Evolutionary conservation across 2,797 vertebrate species (phyloP), one percentile per base, ranked within the genome.

Genomic region (Thripadectes ignobilis): DNA sequence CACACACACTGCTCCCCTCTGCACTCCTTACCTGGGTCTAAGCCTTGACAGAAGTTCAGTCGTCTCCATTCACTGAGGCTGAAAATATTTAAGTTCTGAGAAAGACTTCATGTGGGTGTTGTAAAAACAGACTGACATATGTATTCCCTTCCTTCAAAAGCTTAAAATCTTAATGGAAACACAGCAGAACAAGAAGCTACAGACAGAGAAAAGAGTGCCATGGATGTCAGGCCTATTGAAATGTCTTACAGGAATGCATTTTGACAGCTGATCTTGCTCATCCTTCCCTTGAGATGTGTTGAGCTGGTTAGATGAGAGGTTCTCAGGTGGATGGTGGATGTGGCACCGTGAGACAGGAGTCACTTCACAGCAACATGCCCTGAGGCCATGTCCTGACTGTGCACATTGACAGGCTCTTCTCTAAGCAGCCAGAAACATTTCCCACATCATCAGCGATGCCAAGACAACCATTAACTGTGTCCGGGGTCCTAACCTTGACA

Each of bases 251-350:
- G 39, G 54, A 84, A 88, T 43, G 41, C 4, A n/a, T 86, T 85
- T 84, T 81, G 92, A 68, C 93, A 95, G 80, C 46, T 84, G 76
- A 92, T 93, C 92, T 92, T 93, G 80, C 58, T 88, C 80, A 72
- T 78, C 49, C 49, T 89, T 88, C 66, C 73, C 62, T 32, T 52
- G 73, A 86, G 90, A 84, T 32, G n/a, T 46, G 69, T 88, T 2
- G 0, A 43, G 61, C 9, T 71, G 18, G 16, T 61, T 82, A 80
- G 45, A 78, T 81, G 69, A 88, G 69, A 46, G 30, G 34, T 63
- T 86, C 83, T 96, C 72, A 61, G 66, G 62, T 88, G 67, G 77
- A 29, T 17, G n/a, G 41, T 57, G 5, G 29, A 55, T 43, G 54
- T 78, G 58, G 58, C n/a, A 72, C 0, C 0, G 49, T 83, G 61